Evolutionary conservation across 2,113 vertebrate species (phyloP), one percentile per base, ranked within the genome.

Genomic region (Larimichthys polyactis): DNA sequence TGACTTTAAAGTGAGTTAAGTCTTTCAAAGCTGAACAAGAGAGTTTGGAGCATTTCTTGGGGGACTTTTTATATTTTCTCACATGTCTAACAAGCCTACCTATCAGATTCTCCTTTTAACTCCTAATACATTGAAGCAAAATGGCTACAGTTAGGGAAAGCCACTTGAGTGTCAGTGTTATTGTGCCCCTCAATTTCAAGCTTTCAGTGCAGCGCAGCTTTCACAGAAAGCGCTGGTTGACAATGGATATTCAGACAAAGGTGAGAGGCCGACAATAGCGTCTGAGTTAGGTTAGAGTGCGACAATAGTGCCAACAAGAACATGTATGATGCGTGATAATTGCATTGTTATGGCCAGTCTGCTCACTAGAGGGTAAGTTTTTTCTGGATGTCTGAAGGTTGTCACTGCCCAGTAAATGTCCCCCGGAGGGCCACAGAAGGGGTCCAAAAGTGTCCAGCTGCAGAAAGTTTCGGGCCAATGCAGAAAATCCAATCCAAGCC

Each of bases 171-270:
- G 78, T 83, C 80, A 78, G 81, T 46, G 79, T 84, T 22, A 88
- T 91, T 88, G 77, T 91, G 82, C 44, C 67, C 54, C 64, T 86
- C 67, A 78, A 89, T 89, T 81, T 84, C 71, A 80, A 77, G 89
- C 90, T 83, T 85, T 90, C 75, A n/a, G 59, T 15, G 36, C 64
- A 66, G 68, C 27, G 7, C 84, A 43, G 82, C 78, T 58, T 75
- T 57, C 71, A 78, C 78, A 81, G 68, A 89, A 88, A 87, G 81
- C 60, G 2, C 16, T 1, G 64, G 43, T 54, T 74, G 71, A 90
- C 90, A 91, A 78, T 77, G 83, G 82, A 59, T 73, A 27, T 79
- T 69, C 82, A 82, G 79, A 93, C 90, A 93, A 93, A 92, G 91
- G 91, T 91, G 65, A 87, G 69, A 77, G 16, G 83, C 81, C 62